Base-by-base conservation (phyloP, 2,113 vertebrate genomes). In the Neofelis nebulosa region DNA sequence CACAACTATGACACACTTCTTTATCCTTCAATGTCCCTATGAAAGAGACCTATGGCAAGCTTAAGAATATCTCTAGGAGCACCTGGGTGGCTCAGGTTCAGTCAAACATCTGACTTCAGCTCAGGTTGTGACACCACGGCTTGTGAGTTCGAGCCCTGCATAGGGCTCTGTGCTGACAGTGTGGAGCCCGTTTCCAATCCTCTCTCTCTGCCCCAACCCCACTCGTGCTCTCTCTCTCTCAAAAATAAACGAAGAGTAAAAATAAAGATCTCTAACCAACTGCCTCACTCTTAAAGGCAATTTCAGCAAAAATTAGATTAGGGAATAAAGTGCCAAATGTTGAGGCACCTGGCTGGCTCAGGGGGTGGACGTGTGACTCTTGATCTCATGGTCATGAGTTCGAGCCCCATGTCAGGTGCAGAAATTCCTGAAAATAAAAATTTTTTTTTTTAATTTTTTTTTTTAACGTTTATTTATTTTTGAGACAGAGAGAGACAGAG, bases 301-400 rank as follows among this genome's bases (percentile, higher is more conserved):
- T 83, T 86, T 83, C 38, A 84, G 61, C 38, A 73, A 95, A 89
- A 55, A 89, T 38, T 3, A 93, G 18, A 38, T 73, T 52, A 78
- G 16, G 81, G 81, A 87, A 89, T 87, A 88, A 97, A 95, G 88
- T 73, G 31, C 57, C 81, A 87, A 83, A n/a, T 84, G 41, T 8
- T 78, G 41, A 48, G 41, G 41, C 7, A 29, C 41, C 74, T 78
- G 41, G 41, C 41, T 48, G 41, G 41, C 74, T 78, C 41, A 74
- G 73, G 8, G 38, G 41, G 23, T 27, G 41, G 38, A 25, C 23
- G 7, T 14, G 3, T 3, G 12, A 45, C 38, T 41, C 23, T 14
- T 48, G 74, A 48, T 16, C 74, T 78, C 74, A 18, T 27, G 13
- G 74, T 48, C 27, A 48, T 31, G 74, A 78, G 41, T 18, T 16